Conservation (phyloP, 2,888 invertebrate species). For the Tromatobia lineatoria region DNA sequence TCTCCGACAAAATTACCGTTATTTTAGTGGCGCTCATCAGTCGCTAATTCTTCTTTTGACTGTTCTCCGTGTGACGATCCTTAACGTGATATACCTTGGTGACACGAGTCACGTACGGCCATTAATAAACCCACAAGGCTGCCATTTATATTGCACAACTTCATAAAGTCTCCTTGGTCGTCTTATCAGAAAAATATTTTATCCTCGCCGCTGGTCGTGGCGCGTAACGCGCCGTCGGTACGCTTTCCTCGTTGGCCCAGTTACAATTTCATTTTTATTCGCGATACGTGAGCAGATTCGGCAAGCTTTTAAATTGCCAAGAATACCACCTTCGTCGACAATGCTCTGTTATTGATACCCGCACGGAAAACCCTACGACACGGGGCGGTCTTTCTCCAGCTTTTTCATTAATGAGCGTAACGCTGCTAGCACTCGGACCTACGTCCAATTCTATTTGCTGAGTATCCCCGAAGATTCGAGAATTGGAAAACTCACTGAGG, state of each 20-base stretch:
- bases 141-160: slow-evolving; percentile 75
- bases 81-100: slow-evolving; percentile 58
- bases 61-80: slow-evolving; percentile 52
- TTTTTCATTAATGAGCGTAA: slow-evolving; percentile 57
- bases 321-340: slow-evolving; percentile 59
- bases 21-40: slow-evolving; percentile 5
- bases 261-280: slow-evolving; percentile 74
- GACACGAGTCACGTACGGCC: slow-evolving; percentile 73
- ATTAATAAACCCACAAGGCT: slow-evolving; percentile 74
- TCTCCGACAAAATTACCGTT: background rate
- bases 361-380: background rate
- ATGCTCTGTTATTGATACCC: slow-evolving; percentile 56
- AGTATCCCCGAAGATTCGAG: background rate
- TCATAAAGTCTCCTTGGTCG: slow-evolving; percentile 72
- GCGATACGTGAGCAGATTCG: slow-evolving; percentile 70
- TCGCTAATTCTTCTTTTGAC: slow-evolving; percentile 25
- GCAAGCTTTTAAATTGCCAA: slow-evolving; percentile 69
- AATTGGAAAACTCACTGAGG: background rate
- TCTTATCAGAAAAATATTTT: slow-evolving; percentile 76
- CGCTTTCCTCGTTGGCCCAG: slow-evolving; percentile 69
- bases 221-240: slow-evolving; percentile 30
- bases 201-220: slow-evolving; percentile 56
- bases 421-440: background rate
- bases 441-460: slow-evolving; percentile 16
- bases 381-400: slow-evolving; percentile 5